A percentile compares a stretch with the other conserved stretches of the same genome.
These are phyloP conservation scores for Oreonectes daqikongensis DNA, from an alignment of 2,797 vertebrate genomes.

Conservation along the genomic window DNA sequence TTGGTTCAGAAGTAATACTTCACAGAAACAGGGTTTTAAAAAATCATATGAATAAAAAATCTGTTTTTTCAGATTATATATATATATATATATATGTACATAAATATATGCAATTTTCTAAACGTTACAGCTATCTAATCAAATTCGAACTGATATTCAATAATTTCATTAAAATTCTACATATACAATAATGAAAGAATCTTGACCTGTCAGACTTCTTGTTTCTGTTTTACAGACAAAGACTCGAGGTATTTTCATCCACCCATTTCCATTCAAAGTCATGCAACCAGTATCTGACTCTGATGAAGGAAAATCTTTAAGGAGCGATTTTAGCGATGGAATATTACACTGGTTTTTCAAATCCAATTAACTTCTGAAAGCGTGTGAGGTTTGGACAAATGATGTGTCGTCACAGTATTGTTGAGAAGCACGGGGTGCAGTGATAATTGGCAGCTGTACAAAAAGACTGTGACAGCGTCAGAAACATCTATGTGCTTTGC, in stretches of 20 bases:
- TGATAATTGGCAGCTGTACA: slow-evolving; percentile 77
- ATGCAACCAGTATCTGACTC: slow-evolving; percentile 75
- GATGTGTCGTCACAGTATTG: slow-evolving; percentile 75
- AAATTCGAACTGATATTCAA: no score
- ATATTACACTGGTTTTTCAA: slow-evolving; percentile 80
- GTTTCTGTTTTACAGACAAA: slow-evolving; percentile 58
- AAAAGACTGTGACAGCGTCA: slow-evolving; percentile 65
- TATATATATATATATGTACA: no score
- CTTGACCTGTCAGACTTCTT: slow-evolving; percentile 46
- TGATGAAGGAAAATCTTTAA: slow-evolving; percentile 71
- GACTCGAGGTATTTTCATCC: slow-evolving; percentile 68
- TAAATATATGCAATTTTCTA: no score
- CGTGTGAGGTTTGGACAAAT: slow-evolving; percentile 74
- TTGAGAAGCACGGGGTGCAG: slow-evolving; percentile 73
- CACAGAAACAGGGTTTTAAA: slow-evolving; percentile 10
- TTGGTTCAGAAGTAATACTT: slow-evolving; percentile 1
- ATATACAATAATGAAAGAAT: slow-evolving; percentile 1
- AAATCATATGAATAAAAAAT: slow-evolving; percentile 8
- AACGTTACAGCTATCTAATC: neutral
- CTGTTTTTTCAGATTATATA: neutral
- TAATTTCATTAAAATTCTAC: neutral
- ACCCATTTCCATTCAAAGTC: slow-evolving; percentile 67
- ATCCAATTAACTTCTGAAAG: slow-evolving; percentile 81
- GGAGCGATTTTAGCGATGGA: slow-evolving; percentile 74
- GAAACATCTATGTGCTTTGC: slow-evolving; percentile 61